Base-by-base conservation (phyloP, 2,113 vertebrate species). In the Podarcis cretensis region DNA sequence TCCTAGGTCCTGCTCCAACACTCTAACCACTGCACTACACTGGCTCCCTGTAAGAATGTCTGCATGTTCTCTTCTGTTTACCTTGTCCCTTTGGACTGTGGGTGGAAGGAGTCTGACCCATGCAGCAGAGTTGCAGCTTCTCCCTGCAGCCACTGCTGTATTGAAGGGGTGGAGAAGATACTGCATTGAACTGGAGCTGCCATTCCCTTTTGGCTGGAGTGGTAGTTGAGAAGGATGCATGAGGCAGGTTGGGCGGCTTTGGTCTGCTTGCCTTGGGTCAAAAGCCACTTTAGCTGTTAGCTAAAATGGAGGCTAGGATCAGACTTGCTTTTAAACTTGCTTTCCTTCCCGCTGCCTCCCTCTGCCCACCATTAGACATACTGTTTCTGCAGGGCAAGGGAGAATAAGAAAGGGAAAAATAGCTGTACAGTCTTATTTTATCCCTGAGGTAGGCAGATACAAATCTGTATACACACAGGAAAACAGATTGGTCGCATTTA, bases 401-500 rank as follows among this genome's bases (percentile, higher is more conserved):
- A 73, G 48, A 1, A 59, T 84, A 54, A 86, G 43, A 89, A 89
- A 71, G 63, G 73, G 14, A 93, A 90, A 5, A 83, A 68, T 89
- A 73, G 83, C 81, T 84, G 12, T 10, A 48, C 69, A 77, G 48
- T 76, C 35, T 94, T 95, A 69, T 83, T 90, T 92, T 65, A 82
- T 81, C 32, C 12, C 81, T 80, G 88, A 32, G 84, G 86, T 89
- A 90, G 91, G 30, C 27, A 0, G 1, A 85, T 82, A 89, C 79
- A 66, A 81, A 83, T 84, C n/a, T 90, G 86, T 57, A 76, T 92
- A 48, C 68, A 10, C 48, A 68, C 9, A 77, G 78, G 43, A 80
- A 43, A 87, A 21, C 1, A 0, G 73, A 69, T 92, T 93, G 91
- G 91, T 93, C 93, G 89, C 92, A 35, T 83, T 91, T 92, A 85